phyloP scores from a whole-genome alignment of 2,888 invertebrate species.

The Drepana falcataria region DNA sequence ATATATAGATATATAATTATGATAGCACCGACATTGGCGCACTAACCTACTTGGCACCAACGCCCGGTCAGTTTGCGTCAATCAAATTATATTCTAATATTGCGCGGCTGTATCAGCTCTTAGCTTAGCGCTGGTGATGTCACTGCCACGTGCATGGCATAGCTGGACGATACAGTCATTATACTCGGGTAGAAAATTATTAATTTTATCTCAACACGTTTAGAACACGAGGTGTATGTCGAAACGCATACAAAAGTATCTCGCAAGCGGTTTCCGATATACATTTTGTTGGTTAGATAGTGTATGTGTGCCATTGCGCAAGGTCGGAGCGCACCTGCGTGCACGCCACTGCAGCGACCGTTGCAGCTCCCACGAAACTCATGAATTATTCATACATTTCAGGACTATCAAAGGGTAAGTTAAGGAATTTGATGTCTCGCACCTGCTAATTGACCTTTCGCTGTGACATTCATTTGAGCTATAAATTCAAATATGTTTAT shows the following conservation, averaged over 20 bases:
- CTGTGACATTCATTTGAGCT: constrained; percentile 4
- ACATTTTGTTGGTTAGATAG: constrained; percentile 55
- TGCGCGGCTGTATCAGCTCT: constrained; percentile 21
- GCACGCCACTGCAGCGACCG: constrained; percentile 51
- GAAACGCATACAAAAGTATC: constrained; percentile 57
- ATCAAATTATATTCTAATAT: constrained; percentile 52
- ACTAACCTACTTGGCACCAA: constrained; percentile 68
- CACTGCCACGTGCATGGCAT: constrained; percentile 39
- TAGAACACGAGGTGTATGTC: constrained; percentile 42
- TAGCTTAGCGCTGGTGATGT: constrained; percentile 53
- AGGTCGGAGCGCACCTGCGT: constrained; percentile 67
- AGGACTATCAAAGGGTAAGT: constrained; percentile 39
- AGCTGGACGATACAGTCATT: constrained; percentile 34
- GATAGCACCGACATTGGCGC: constrained; percentile 67
- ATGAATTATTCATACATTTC: constrained; percentile 47
- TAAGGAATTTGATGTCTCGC: constrained; percentile 35
- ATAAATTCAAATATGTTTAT: neutral
- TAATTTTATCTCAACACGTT: constrained; percentile 42
- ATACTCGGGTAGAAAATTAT: constrained; percentile 19
- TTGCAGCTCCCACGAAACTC: constrained; percentile 60
- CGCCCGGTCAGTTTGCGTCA: constrained; percentile 53
- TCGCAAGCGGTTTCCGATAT: constrained; percentile 65
- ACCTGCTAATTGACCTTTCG: constrained; percentile 34
- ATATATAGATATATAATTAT: constrained; percentile 20
- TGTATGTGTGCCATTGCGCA: constrained; percentile 65